Evolutionary conservation across 1,140 invertebrate genomes (phyloP).

Genomic region (Solenopsis fugax): DNA sequence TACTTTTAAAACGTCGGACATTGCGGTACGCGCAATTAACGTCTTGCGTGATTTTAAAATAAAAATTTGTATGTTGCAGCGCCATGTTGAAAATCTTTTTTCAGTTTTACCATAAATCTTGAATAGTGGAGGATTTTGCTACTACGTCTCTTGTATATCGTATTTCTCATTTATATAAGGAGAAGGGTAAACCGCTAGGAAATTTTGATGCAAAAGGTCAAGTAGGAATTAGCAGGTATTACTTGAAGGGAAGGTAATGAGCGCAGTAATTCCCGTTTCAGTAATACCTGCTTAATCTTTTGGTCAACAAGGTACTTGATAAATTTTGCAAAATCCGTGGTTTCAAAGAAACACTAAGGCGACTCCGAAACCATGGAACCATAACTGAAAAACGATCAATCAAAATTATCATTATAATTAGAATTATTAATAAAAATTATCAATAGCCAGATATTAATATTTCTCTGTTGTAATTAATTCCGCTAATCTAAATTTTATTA

Average conservation of each 20-base stretch:
- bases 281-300: conserved; percentile 47
- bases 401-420: conserved; percentile 10
- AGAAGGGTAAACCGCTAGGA: conserved; percentile 21
- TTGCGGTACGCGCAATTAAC: background rate
- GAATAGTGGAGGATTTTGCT: background rate
- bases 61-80: background rate
- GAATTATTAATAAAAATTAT: background rate
- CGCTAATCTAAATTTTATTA: background rate
- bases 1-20: background rate
- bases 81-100: background rate
- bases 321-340: background rate
- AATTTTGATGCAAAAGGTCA: conserved; percentile 51
- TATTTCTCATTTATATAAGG: conserved; percentile 36
- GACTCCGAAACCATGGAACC: background rate
- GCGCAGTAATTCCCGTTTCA: conserved; percentile 34
- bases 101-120: background rate
- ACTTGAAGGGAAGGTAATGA: conserved; percentile 46
- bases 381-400: background rate
- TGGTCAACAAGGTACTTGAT: conserved; percentile 17
- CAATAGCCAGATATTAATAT: background rate
- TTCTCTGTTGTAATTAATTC: background rate
- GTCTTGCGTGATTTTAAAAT: background rate
- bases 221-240: conserved; percentile 45
- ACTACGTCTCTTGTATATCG: background rate
- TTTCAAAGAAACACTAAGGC: background rate